These are phyloP conservation scores for Tachysurus vachellii DNA, from an alignment of 2,113 vertebrate genomes.

Conservation along the genomic window DNA sequence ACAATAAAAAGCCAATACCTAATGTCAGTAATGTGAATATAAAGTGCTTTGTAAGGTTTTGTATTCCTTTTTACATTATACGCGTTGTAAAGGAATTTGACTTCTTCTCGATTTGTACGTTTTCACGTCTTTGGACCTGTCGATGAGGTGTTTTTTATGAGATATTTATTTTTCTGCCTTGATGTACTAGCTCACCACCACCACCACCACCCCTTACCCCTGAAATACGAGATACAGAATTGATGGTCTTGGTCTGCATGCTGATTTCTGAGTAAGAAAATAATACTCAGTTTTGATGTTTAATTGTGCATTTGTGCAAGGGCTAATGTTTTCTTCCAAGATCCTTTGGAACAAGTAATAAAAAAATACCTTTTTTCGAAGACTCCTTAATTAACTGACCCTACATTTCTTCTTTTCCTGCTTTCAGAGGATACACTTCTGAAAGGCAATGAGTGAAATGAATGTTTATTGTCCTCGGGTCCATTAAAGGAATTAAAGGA, in stretches of 20 bases:
- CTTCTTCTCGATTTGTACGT: constrained; percentile 66
- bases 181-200: constrained; percentile 55
- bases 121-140: constrained; percentile 68
- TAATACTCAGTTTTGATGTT: constrained; percentile 69
- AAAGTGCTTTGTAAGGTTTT: constrained; percentile 79
- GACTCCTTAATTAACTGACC: constrained; percentile 35
- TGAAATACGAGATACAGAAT: constrained; percentile 62
- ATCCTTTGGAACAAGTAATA: constrained; percentile 62
- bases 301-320: constrained; percentile 73
- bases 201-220: constrained; percentile 42
- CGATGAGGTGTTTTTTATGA: constrained; percentile 76
- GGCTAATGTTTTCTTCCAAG: constrained; percentile 71
- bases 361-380: constrained; percentile 50
- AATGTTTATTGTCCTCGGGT: not conserved
- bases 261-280: constrained; percentile 62
- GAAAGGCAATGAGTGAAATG: not conserved
- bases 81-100: constrained; percentile 68
- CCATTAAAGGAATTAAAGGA: not conserved
- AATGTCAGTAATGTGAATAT: constrained; percentile 72
- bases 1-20: constrained; percentile 64
- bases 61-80: constrained; percentile 64
- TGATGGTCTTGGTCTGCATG: constrained; percentile 78
- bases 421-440: not conserved
- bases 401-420: not conserved
- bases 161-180: constrained; percentile 76